Base-by-base conservation (phyloP, 2,888 invertebrate species). In the Eurois occulta region DNA sequence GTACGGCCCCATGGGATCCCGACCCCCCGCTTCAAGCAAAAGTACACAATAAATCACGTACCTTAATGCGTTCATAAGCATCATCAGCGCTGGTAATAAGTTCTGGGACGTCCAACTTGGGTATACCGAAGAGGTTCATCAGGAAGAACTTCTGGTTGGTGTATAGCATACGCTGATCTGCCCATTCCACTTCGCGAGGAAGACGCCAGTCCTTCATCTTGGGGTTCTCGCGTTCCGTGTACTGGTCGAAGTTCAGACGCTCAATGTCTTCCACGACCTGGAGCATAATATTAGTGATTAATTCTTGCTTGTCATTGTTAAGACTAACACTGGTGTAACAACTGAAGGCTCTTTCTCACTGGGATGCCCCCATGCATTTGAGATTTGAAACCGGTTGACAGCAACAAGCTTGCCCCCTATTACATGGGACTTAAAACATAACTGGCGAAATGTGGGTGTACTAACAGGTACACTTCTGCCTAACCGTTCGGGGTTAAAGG, bases 191-290 rank as follows among this genome's bases (percentile, higher is more conserved):
- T 88, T 98, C 98, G 24, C 95, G 73, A 77, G 94, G 91, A 0
- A 97, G 95, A 6, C 97, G 96, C 99, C 99, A 99, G 94, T 99
- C 99, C 89, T 97, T 95, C 97, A 98, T 96, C 95, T 98, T 98
- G 7, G 97, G 96, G 73, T 98, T 98, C 85, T 98, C 97, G 46
- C 97, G 96, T 28, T 96, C 93, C 0, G 97, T 97, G 89, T 97
- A 97, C 83, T 95, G 92, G 41, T 97, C 97, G 90, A 98, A 98
- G 94, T 98, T 97, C 62, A 99, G 96, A 55, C 98, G 97, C 94
- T 99, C 99, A 66, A 99, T 98, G 94, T 99, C 99, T 92, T 99
- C 99, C 0, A 99, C 97, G 0, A 96, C 96, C 96, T 96, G 81
- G 5, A 66, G 46, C 62, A 28, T 16, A 65, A 24, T n/a, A 65